Evolutionary conservation across 2,888 invertebrate species (phyloP), one percentile per base, ranked within the genome.

Genomic region (Pseudococcus viburni): DNA sequence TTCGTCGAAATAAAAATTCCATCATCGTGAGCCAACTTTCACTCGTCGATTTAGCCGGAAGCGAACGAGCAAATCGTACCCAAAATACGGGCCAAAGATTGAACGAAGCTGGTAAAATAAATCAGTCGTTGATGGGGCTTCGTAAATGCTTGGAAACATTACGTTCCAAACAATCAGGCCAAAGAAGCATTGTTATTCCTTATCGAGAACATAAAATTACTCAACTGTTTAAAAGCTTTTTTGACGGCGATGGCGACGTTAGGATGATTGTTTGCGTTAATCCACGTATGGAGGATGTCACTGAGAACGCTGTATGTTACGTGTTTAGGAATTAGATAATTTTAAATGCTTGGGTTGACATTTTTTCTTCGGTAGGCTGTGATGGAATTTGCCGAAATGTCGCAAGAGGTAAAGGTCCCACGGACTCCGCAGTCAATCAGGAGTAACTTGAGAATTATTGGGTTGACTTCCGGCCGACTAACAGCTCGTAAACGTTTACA

Each of bases 231-330:
- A 99, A 99, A 92, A 98, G 96, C 91, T 99, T 96, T 92, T 99
- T 99, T 91, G 99, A 99, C 91, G 98, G 99, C 0, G 96, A 98
- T 91, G 99, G 99, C 0, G 96, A 96, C 91, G 97, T 99, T 0
- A 94, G 96, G 89, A 99, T 99, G 99, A 94, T 99, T 89, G 97
- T 99, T 8, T 99, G 99, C 91, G 95, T 98, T 6, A 99, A 99
- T 93, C 99, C 99, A 0, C 94, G 96, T 88, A 94, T 95, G 3
- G 96, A 96, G 89, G 99, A 99, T 91, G 98, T 96, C 91, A 98
- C 99, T 92, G 99, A 99, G 91, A 99, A 97, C 89, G 92, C 98
- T 91, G 96, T 96, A 92, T 91, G 93, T 92, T 33, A 33, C 26
- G 26, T 33, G 26, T 19, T 8, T 51, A 48, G 6, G 5, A 42